Evolutionary conservation across 2,888 invertebrate genomes (phyloP).

Genomic region (Ormyrus rosae): DNA sequence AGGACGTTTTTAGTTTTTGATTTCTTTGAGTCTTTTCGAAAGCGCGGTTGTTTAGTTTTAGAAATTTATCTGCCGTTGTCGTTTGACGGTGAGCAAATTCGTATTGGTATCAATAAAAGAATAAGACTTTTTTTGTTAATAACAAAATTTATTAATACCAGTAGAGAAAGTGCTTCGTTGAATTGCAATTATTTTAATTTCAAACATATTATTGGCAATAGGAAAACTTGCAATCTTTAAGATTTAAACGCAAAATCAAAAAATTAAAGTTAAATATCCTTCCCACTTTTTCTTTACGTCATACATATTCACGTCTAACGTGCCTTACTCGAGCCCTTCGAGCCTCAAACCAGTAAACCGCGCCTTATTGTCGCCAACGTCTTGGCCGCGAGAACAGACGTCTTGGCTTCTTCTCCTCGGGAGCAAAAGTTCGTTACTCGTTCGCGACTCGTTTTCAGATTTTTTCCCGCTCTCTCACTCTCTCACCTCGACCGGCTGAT

Average conservation of each 20-base stretch:
- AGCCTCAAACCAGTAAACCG: too few species aligned
- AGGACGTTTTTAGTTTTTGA: too few species aligned
- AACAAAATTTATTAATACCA: too few species aligned
- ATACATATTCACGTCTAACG: constrained; percentile 56
- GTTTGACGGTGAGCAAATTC: too few species aligned
- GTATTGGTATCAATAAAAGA: too few species aligned
- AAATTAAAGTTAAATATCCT: not conserved
- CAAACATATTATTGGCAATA: not conserved
- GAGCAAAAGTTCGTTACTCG: constrained; percentile 49
- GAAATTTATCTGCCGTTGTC: too few species aligned
- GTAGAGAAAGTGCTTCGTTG: too few species aligned
- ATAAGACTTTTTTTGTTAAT: too few species aligned
- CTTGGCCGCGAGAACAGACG: not conserved
- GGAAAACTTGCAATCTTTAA: not conserved
- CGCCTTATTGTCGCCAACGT: constrained; percentile 12
- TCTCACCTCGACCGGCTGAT: constrained; percentile 64
- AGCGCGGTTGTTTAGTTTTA: too few species aligned
- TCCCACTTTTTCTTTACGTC: constrained; percentile 9
- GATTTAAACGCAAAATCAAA: not conserved
- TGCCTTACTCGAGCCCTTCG: constrained; percentile 6
- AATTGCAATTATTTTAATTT: too few species aligned
- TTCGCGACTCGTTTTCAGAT: constrained; percentile 46
- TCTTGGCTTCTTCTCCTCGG: too few species aligned
- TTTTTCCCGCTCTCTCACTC: constrained; percentile 27
- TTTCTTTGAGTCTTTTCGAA: too few species aligned